Evolutionary conservation across 2,888 invertebrate species (phyloP).

Genomic region (Xestoiulus laeticollis): DNA sequence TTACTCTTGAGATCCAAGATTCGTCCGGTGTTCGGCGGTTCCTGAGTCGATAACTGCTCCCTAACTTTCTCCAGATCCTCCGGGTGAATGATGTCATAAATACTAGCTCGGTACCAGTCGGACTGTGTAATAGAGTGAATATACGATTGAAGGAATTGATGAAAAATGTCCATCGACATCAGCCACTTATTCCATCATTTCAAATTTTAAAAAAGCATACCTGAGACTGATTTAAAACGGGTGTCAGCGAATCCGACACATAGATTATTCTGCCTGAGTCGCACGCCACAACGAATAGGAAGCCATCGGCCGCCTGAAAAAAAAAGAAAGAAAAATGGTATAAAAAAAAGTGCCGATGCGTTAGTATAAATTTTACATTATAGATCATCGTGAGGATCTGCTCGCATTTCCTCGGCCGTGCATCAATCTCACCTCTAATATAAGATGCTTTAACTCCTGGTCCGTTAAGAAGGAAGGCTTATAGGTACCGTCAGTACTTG

Average conservation of each 20-base stretch:
- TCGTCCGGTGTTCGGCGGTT: slow-evolving; percentile 93
- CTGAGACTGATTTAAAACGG: slow-evolving; percentile 96
- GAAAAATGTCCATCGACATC: not conserved
- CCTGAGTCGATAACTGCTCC: slow-evolving; percentile 96
- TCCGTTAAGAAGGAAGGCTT: slow-evolving; percentile 99
- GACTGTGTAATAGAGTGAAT: slow-evolving; percentile 69
- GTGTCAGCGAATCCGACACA: slow-evolving; percentile 97
- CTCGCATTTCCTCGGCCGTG: not conserved
- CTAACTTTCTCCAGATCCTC: slow-evolving; percentile 95
- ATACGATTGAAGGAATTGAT: not conserved
- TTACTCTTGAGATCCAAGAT: slow-evolving; percentile 92
- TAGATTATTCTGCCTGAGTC: slow-evolving; percentile 97
- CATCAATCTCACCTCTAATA: slow-evolving; percentile 74
- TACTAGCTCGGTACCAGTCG: slow-evolving; percentile 96
- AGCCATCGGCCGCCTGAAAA: slow-evolving; percentile 91
- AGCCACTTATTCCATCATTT: not conserved
- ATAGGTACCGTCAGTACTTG: slow-evolving; percentile 95
- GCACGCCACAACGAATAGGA: slow-evolving; percentile 95
- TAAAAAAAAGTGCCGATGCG: not conserved
- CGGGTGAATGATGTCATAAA: slow-evolving; percentile 96
- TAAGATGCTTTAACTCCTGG: slow-evolving; percentile 98
- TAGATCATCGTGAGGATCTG: not conserved
- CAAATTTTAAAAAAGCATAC: slow-evolving; percentile 63
- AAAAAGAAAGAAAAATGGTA: not conserved
- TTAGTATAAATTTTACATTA: slow-evolving; percentile 20